Conservation (phyloP, 2,797 vertebrate species). For the Nothura maculosa region DNA sequence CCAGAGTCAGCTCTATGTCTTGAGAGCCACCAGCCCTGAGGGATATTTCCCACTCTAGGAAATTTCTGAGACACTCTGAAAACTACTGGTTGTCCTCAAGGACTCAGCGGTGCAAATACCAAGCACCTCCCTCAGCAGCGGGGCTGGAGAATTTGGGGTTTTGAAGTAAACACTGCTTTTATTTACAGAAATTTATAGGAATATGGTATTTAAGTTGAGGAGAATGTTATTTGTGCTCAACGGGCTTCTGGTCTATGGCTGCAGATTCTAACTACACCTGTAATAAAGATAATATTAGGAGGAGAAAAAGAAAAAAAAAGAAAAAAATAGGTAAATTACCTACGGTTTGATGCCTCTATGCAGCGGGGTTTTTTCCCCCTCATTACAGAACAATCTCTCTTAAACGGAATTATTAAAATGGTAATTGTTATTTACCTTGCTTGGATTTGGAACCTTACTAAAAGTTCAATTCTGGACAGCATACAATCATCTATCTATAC, state of each 20-base stretch:
- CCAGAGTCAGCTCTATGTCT: neutral
- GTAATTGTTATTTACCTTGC: neutral
- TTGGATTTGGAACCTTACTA: neutral
- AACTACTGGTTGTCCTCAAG: neutral
- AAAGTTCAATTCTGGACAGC: neutral
- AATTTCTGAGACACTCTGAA: neutral
- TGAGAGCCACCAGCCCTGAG: neutral
- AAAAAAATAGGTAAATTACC: neutral
- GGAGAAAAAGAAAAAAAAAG: neutral
- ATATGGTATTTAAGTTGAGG: neutral
- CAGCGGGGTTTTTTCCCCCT: neutral
- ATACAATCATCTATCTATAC: neutral
- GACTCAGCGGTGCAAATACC: neutral
- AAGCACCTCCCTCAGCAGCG: neutral
- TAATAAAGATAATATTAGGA: neutral
- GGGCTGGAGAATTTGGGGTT: neutral
- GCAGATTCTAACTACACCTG: neutral
- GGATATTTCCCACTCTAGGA: neutral
- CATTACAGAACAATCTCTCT: neutral
- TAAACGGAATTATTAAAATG: neutral
- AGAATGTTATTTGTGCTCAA: neutral
- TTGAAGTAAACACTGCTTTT: neutral
- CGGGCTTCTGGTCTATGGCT: neutral
- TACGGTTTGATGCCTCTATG: neutral
- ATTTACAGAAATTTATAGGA: neutral